A percentile compares a stretch with the other conserved stretches of the same genome.
Evolutionary conservation across 1,140 invertebrate species (phyloP).

Genomic region (Orius laevigatus): DNA sequence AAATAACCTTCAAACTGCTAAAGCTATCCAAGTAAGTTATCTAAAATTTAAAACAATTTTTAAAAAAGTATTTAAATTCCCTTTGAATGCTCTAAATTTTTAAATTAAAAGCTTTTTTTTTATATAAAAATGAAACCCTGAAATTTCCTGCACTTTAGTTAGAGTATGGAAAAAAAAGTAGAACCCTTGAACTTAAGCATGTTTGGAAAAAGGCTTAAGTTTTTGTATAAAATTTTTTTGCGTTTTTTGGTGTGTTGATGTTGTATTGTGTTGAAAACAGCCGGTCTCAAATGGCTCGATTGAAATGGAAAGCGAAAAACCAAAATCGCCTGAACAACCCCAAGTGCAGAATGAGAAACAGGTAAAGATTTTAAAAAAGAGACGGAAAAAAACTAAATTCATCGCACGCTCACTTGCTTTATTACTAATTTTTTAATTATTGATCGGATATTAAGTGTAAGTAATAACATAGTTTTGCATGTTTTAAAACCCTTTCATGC

Average conservation of each 20-base stretch:
- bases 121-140: too few species aligned
- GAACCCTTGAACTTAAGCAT: background rate
- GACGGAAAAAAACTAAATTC: background rate
- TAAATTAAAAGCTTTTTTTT: too few species aligned
- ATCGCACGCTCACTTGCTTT: too few species aligned
- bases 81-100: too few species aligned
- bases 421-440: conserved; percentile 3
- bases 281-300: conserved; percentile 40
- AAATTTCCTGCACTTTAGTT: too few species aligned
- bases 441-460: background rate
- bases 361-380: conserved; percentile 41
- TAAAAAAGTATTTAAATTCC: too few species aligned
- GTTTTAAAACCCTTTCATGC: too few species aligned
- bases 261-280: conserved; percentile 28
- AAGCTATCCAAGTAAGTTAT: conserved; percentile 17
- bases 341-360: conserved; percentile 84
- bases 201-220: background rate
- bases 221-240: conserved; percentile 14
- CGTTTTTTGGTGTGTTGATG: conserved; percentile 18
- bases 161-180: too few species aligned
- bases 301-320: conserved; percentile 43
- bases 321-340: conserved; percentile 54
- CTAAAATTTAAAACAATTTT: background rate
- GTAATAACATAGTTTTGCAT: background rate
- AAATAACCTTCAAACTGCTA: conserved; percentile 13